Conservation (phyloP, 1,140 invertebrate genomes). For the Cydia pomonella region DNA sequence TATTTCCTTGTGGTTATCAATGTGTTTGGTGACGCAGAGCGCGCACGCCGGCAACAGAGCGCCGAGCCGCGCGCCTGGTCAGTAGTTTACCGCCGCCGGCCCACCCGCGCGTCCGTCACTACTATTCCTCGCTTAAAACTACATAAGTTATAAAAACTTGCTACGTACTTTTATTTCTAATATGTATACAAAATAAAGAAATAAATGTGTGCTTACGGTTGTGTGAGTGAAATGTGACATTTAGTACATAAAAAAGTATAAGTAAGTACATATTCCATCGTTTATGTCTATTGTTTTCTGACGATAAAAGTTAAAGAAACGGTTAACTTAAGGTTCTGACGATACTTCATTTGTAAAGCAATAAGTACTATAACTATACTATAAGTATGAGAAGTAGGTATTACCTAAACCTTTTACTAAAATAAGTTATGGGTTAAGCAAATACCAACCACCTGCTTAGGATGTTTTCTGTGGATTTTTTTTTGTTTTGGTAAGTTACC, state of each 20-base stretch:
- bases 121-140: background rate
- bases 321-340: background rate
- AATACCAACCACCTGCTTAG: too few species aligned
- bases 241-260: too few species aligned
- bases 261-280: too few species aligned
- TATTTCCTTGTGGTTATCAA: constrained; percentile 17
- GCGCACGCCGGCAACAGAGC: background rate
- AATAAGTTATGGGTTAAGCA: too few species aligned
- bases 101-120: background rate
- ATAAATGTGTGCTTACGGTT: background rate
- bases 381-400: too few species aligned
- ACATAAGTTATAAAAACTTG: background rate
- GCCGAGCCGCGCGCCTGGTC: background rate
- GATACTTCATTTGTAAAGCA: background rate
- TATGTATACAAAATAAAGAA: background rate
- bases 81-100: background rate
- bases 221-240: background rate
- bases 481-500: too few species aligned
- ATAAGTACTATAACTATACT: too few species aligned
- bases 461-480: too few species aligned
- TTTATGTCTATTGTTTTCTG: too few species aligned
- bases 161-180: background rate
- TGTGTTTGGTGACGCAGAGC: constrained; percentile 10
- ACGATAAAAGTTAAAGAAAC: too few species aligned
- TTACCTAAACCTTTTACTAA: too few species aligned